Percentiles rank a stretch among this genome's conserved stretches.
phyloP scores from a whole-genome alignment of 2,113 vertebrate genomes.

The Lepus americanus region DNA sequence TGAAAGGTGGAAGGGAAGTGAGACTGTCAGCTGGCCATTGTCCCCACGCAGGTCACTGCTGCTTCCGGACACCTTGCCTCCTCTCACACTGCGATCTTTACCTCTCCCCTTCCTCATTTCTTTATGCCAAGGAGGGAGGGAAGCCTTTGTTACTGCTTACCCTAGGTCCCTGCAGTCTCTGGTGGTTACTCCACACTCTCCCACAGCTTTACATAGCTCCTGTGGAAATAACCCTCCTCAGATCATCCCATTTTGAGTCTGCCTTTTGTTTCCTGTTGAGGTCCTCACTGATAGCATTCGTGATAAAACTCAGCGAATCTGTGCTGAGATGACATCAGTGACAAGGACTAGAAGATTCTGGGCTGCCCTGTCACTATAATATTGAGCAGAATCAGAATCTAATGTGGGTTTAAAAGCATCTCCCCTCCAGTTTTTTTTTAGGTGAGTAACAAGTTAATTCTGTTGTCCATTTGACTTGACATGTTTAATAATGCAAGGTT shows the following conservation, averaged over 20 bases:
- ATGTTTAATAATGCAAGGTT: not conserved
- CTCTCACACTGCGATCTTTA: not conserved
- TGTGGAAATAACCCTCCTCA: not conserved
- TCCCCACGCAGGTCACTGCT: not conserved
- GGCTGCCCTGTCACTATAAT: not conserved
- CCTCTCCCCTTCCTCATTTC: not conserved
- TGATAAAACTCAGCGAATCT: not conserved
- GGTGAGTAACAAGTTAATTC: not conserved
- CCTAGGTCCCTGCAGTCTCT: not conserved
- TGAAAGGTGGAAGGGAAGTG: not conserved
- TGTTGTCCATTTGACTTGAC: not conserved
- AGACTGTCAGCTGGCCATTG: not conserved
- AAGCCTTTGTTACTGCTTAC: not conserved
- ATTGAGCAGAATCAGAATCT: not conserved
- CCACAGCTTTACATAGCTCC: not conserved
- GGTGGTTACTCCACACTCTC: accelerated
- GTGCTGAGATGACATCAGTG: not conserved
- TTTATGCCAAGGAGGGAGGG: not conserved
- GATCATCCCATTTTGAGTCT: not conserved
- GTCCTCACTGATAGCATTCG: not conserved
- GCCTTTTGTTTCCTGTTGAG: not conserved
- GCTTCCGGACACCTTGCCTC: not conserved
- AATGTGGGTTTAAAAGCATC: not conserved
- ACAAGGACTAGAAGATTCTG: not conserved
- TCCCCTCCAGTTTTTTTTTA: not conserved